These are phyloP conservation scores for Lathronympha strigana DNA, from an alignment of 2,888 invertebrate genomes.

Conservation along the genomic window DNA sequence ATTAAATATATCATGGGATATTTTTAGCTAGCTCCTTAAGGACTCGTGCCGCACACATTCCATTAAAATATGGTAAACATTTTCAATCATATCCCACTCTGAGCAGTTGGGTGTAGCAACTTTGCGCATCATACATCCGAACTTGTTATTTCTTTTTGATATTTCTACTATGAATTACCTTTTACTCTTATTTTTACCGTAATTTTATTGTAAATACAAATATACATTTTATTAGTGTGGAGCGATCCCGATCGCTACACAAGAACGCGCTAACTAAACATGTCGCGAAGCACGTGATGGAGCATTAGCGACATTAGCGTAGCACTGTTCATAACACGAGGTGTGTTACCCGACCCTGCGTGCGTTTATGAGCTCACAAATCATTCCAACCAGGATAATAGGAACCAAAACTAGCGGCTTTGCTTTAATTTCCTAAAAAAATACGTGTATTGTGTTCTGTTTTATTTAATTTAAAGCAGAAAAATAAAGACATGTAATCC, in stretches of 20 bases:
- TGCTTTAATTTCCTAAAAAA: neutral
- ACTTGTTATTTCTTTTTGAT: too few species aligned
- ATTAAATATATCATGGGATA: too few species aligned
- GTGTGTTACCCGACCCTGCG: constrained; percentile 19
- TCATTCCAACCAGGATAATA: constrained; percentile 35
- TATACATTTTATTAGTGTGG: constrained; percentile 1
- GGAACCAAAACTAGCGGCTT: constrained; percentile 10
- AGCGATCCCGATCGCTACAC: neutral
- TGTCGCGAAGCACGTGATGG: constrained; percentile 4
- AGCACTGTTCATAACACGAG: constrained; percentile 22
- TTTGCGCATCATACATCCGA: too few species aligned
- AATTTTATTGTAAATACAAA: constrained; percentile 9
- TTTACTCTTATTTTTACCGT: too few species aligned
- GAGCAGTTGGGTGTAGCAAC: too few species aligned
- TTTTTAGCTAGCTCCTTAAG: too few species aligned
- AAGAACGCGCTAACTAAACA: constrained; percentile 17
- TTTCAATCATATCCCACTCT: too few species aligned
- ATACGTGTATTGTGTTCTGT: constrained; percentile 1
- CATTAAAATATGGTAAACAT: too few species aligned
- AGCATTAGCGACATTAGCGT: constrained; percentile 3
- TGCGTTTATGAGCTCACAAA: constrained; percentile 38
- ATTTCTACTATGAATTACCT: too few species aligned
- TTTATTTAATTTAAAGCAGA: constrained; percentile 2
- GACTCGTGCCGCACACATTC: too few species aligned
- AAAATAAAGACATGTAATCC: neutral